Evolutionary conservation across 2,888 invertebrate species (phyloP), one percentile per base, ranked within the genome.

Genomic region (Rhagonycha fulva): DNA sequence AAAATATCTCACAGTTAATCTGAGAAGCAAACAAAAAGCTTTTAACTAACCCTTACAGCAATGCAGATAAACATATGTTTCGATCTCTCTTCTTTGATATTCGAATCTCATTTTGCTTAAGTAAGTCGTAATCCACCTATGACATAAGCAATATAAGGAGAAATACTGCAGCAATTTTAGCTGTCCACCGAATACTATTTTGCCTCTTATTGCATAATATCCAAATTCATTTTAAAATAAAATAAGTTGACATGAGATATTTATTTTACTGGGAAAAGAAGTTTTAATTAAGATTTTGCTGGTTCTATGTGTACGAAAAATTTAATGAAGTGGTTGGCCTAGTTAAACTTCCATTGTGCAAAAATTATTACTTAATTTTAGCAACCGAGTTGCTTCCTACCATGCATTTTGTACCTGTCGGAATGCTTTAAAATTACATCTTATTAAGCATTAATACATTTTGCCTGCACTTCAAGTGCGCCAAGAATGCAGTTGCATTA

Each of bases 361-460:
- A 70, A 74, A 76, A 74, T 76, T 76, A 76, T 74, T 47, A 74
- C 23, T 68, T 77, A 77, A 77, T 77, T 77, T 74, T 68, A 32
- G 69, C 28, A 61, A 62, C 68, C 71, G 32, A 63, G 68, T 69
- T 77, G 62, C 76, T 71, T 74, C 70, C 69, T 26, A 69, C 72
- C 63, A 66, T 77, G 75, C 75, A 77, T 77, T 75, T 70, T 75
- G 72, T 75, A 77, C 75, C 75, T 72, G 72, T 70, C 72, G 69
- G 72, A 70, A 75, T 72, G 62, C 61, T 66, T 69, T 61, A 14
- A 28, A 28, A 70, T 62, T 72, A 70, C 72, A 66, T 76, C 73
- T 73, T 73, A 76, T 76, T 73, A 76, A 76, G 73, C 72, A 73
- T 76, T 76, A 76, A 76, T 75, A 72, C 62, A 68, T 61, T 63